A percentile compares a stretch with the other conserved stretches of the same genome.
Evolutionary conservation across 2,888 invertebrate species (phyloP).

Genomic region (Drosophila vallismaia): DNA sequence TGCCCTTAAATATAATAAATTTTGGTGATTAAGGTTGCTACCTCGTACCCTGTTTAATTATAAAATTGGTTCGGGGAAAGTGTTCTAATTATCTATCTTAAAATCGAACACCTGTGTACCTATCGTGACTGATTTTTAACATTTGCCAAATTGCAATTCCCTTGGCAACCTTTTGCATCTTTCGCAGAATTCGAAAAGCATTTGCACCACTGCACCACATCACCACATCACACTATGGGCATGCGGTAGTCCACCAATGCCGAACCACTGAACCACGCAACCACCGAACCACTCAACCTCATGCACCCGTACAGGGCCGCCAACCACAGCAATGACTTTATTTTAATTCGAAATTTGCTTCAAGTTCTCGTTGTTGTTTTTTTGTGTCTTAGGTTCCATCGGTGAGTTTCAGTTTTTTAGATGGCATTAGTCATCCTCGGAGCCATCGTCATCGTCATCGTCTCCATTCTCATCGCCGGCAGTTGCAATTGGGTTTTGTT

Average conservation of each 20-base stretch:
- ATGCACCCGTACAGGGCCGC: slow-evolving; percentile 1
- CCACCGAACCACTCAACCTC: slow-evolving; percentile 47
- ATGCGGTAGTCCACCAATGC: slow-evolving; percentile 45
- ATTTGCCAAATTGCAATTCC: not conserved
- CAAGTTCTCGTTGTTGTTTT: slow-evolving; percentile 28
- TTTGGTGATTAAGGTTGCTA: not conserved
- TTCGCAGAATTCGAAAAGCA: slow-evolving; percentile 13
- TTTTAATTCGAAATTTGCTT: slow-evolving; percentile 47
- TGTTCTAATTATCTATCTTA: not conserved
- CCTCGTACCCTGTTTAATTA: not conserved
- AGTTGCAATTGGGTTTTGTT: slow-evolving; percentile 38
- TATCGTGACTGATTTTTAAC: slow-evolving; percentile 8
- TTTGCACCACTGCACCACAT: slow-evolving; percentile 20
- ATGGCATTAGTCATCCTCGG: slow-evolving; percentile 45
- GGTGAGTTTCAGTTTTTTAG: slow-evolving; percentile 42
- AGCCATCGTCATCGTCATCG: slow-evolving; percentile 27
- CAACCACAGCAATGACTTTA: slow-evolving; percentile 39
- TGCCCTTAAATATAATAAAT: slow-evolving; percentile 14
- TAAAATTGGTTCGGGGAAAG: not conserved
- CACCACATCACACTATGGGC: slow-evolving; percentile 21
- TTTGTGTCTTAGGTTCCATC: slow-evolving; percentile 35
- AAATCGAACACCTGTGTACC: not conserved
- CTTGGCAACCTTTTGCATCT: slow-evolving; percentile 18
- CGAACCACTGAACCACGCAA: slow-evolving; percentile 48
- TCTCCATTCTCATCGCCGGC: slow-evolving; percentile 12